Evolutionary conservation across 2,113 vertebrate genomes (phyloP), one percentile per base, ranked within the genome.

Genomic region (Pseudorectes ferrugineus): DNA sequence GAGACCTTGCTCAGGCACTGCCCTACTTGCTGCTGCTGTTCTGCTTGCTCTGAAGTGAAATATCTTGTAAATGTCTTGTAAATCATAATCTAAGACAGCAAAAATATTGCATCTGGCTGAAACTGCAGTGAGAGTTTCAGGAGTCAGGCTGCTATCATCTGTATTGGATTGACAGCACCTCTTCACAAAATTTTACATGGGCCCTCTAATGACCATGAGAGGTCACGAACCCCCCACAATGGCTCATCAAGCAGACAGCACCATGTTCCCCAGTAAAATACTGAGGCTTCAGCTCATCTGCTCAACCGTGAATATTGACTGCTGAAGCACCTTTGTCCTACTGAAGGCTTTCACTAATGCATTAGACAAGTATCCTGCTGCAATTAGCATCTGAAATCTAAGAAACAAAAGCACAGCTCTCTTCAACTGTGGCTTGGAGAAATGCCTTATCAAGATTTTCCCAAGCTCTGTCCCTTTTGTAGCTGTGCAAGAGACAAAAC

Each of bases 321-420:
- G 74, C 75, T 73, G 38, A 52, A 54, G 65, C 51, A 96, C 66
- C 46, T 89, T 76, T 93, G 81, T 96, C 68, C 74, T 80, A 61
- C 1, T 76, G 92, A 92, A 80, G 43, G 78, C 78, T 92, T 82
- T 94, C 43, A 67, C 71, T 93, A 85, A 93, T 33, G 70, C 51
- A 45, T 5, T 59, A 42, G 78, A 88, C 67, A 77, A 88, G 62
- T 38, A 87, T 35, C 42, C 55, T 72, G 54, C 55, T 85, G 63
- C 88, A 93, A 71, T 90, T 88, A 82, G 54, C 83, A 75, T 73
- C 76, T 62, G 67, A 95, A 95, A 76, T 94, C 81, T 88, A 77
- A 77, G 80, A 74, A 88, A 94, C 65, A 89, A 89, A 94, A 96
- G 93, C 17, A 24, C 43, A 85, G 46, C 11, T 61, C 63, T 76